Conservation (phyloP, 2,888 invertebrate genomes). For the Polietes domitor region DNA sequence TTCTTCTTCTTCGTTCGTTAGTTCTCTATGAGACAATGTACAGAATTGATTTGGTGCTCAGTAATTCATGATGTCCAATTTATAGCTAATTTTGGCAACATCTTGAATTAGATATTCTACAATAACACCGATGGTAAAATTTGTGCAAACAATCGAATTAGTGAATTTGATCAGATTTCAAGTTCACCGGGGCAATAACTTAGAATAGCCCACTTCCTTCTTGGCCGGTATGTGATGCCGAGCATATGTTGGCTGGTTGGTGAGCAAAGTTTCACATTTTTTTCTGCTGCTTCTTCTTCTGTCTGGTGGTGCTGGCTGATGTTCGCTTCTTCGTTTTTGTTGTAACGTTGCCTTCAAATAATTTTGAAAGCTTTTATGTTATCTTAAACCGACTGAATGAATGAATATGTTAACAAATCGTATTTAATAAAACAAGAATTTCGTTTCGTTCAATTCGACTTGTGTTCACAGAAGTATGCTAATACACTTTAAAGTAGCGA, state of each 20-base stretch:
- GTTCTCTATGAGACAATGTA: constrained; percentile 9
- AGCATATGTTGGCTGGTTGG: not conserved
- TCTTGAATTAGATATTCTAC: not conserved
- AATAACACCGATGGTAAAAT: not conserved
- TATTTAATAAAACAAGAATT: not conserved
- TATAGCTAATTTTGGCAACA: constrained; percentile 20
- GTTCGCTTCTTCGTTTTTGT: not conserved
- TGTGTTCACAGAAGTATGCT: not conserved
- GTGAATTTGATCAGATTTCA: constrained; percentile 22
- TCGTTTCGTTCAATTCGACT: not conserved
- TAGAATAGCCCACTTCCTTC: constrained; percentile 30
- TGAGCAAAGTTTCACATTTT: not conserved
- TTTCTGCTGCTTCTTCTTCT: not conserved
- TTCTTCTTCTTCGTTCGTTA: not conserved
- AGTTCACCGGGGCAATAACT: constrained; percentile 41
- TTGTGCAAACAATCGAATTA: not conserved
- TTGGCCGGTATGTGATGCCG: not conserved
- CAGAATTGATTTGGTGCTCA: constrained; percentile 4
- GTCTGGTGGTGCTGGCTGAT: not conserved
- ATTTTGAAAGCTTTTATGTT: constrained; percentile 1
- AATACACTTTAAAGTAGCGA: constrained; percentile 1
- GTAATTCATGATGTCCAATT: not conserved
- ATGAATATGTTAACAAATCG: constrained; percentile 21
- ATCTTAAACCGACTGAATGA: not conserved
- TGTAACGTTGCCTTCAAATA: constrained; percentile 14